A percentile compares a stretch with the other conserved stretches of the same genome.
These are phyloP conservation scores for Heterodera carotae DNA, from an alignment of 1,140 invertebrate species.

Conservation along the genomic window DNA sequence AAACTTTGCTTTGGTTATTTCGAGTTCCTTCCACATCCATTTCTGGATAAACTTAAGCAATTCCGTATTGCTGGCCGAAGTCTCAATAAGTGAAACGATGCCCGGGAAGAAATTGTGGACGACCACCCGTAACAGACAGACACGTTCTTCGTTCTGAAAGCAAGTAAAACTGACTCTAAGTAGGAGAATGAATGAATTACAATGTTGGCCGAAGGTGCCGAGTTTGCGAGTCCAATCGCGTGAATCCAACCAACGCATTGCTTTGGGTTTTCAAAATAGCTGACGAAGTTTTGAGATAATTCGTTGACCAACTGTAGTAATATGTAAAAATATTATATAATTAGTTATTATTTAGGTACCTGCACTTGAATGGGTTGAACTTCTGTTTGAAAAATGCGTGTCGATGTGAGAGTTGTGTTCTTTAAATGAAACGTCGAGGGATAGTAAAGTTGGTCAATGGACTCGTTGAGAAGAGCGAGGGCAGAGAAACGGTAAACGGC, in stretches of 20 bases:
- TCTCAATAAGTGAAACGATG: conserved; percentile 32
- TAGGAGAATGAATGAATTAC: conserved; percentile 19
- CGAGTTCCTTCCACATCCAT: conserved; percentile 45
- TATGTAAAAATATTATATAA: conserved; percentile 28
- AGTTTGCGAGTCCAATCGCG: conserved; percentile 42
- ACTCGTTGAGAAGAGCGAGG: conserved; percentile 39
- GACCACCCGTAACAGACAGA: conserved; percentile 35
- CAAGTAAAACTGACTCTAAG: neutral
- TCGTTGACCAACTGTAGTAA: conserved; percentile 38
- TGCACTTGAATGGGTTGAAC: conserved; percentile 41
- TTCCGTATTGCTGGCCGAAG: neutral
- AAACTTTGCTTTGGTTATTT: conserved; percentile 43
- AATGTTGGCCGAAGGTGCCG: conserved; percentile 34
- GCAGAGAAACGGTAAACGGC: conserved; percentile 34
- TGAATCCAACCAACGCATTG: conserved; percentile 28
- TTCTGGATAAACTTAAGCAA: conserved; percentile 42
- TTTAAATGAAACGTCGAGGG: conserved; percentile 36
- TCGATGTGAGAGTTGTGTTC: conserved; percentile 6
- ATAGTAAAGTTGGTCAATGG: conserved; percentile 43
- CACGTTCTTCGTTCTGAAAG: conserved; percentile 42
- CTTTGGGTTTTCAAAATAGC: conserved; percentile 32
- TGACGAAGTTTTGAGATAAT: conserved; percentile 34
- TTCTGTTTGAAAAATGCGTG: conserved; percentile 26
- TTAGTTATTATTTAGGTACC: neutral
- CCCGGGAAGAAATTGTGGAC: conserved; percentile 40